Conservation (phyloP, 2,888 invertebrate species). For the Campoplex nolae region DNA sequence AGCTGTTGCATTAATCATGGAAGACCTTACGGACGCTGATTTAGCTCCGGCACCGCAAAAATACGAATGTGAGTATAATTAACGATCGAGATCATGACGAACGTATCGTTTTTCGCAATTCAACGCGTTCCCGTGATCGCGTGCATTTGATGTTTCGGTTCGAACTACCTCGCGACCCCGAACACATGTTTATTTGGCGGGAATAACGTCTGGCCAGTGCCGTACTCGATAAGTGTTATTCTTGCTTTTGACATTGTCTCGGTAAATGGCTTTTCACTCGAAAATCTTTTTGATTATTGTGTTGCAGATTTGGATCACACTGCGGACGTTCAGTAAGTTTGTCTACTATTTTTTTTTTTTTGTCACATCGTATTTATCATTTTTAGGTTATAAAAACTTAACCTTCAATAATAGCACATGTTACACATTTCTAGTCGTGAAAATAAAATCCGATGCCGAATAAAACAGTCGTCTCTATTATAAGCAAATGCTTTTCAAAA, state of each 20-base stretch:
- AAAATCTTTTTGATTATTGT: constrained; percentile 65
- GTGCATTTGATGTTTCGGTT: not conserved
- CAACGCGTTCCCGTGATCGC: not conserved
- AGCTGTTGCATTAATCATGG: constrained; percentile 80
- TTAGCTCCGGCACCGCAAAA: constrained; percentile 88
- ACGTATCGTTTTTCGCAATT: not conserved
- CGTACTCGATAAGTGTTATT: constrained; percentile 42
- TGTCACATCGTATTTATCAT: constrained; percentile 5
- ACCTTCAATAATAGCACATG: constrained; percentile 43
- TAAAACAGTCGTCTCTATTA: not conserved
- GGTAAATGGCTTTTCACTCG: not conserved
- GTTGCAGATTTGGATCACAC: constrained; percentile 97
- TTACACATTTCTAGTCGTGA: not conserved
- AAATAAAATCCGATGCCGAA: not conserved
- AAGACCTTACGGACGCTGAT: constrained; percentile 87
- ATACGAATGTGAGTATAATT: constrained; percentile 92
- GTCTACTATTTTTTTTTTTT: not conserved
- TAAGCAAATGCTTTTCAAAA: not conserved
- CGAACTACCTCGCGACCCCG: constrained; percentile 14
- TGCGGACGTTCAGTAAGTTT: constrained; percentile 98
- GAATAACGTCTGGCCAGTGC: constrained; percentile 59
- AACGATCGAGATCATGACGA: not conserved
- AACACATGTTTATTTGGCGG: constrained; percentile 60
- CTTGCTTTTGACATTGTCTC: not conserved
- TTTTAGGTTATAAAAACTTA: constrained; percentile 60